Conservation (phyloP, 1,140 invertebrate genomes). For the Heliconius melpomene region DNA sequence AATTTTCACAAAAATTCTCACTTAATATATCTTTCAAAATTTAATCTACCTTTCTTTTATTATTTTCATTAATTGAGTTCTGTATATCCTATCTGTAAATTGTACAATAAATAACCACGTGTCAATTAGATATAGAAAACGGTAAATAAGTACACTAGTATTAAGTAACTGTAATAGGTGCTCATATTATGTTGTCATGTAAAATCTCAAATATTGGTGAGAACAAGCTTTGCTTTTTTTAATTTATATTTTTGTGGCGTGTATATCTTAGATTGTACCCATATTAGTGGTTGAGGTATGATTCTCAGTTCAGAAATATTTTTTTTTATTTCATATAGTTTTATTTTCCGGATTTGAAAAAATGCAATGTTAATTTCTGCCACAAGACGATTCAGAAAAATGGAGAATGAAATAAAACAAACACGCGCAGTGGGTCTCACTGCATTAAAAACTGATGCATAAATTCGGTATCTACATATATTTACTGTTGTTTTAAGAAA, state of each 20-base stretch:
- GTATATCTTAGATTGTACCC: neutral
- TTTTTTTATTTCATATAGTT: neutral
- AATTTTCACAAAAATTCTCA: neutral
- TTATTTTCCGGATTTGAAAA: neutral
- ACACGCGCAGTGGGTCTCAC: too few species aligned
- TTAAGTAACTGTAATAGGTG: neutral
- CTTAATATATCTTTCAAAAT: neutral
- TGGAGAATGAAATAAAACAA: too few species aligned
- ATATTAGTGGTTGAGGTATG: neutral
- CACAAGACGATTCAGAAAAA: neutral
- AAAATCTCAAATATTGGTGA: neutral
- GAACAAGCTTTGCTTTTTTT: neutral
- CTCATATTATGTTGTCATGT: slow-evolving; percentile 2
- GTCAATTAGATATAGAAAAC: slow-evolving; percentile 36
- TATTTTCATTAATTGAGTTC: neutral
- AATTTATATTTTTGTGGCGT: neutral
- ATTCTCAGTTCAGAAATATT: neutral
- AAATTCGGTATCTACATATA: too few species aligned
- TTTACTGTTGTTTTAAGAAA: neutral
- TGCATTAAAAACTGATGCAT: too few species aligned
- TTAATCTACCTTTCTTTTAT: neutral
- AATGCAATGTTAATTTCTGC: too few species aligned
- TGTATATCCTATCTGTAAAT: slow-evolving; percentile 16
- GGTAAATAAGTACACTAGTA: neutral
- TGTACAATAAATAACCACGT: slow-evolving; percentile 29